Percentiles rank a stretch among this genome's conserved stretches.
Conservation (phyloP, 2,113 vertebrate species). For the Cyanoderma ruficeps region DNA sequence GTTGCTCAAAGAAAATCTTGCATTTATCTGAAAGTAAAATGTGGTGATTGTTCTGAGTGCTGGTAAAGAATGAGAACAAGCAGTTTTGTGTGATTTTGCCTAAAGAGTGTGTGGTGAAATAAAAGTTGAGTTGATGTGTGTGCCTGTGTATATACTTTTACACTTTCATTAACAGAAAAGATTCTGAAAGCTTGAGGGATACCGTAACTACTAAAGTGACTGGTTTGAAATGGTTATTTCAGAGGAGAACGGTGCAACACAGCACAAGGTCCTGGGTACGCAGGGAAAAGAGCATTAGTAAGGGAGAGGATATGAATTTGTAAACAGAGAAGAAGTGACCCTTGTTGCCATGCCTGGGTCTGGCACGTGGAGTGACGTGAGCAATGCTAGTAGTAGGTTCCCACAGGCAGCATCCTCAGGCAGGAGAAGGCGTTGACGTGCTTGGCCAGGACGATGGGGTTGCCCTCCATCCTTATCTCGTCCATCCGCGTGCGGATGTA, state of each 20-base stretch:
- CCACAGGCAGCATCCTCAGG: conserved; percentile 87
- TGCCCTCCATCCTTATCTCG: conserved; percentile 92
- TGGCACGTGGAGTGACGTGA: neutral
- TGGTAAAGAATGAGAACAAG: neutral
- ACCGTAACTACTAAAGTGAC: neutral
- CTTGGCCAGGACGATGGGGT: conserved; percentile 88
- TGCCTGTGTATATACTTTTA: neutral
- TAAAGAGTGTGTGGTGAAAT: neutral
- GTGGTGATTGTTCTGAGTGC: neutral
- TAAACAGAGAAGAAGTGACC: conserved; percentile 5
- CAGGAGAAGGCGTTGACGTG: conserved; percentile 92
- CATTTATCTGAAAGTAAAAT: neutral
- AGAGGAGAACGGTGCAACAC: neutral
- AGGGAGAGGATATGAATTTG: neutral
- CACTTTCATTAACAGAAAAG: neutral
- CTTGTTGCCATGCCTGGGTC: neutral
- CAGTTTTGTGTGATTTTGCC: neutral
- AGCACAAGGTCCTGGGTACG: neutral
- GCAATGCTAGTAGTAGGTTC: conserved; percentile 84
- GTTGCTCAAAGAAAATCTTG: neutral
- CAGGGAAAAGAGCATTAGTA: conserved; percentile 22
- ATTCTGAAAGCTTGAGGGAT: neutral
- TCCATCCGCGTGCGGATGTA: conserved; percentile 87
- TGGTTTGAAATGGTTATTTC: neutral
- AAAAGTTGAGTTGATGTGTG: neutral